Conservation (phyloP, 2,113 vertebrate genomes). For the Menidia beryllina region DNA sequence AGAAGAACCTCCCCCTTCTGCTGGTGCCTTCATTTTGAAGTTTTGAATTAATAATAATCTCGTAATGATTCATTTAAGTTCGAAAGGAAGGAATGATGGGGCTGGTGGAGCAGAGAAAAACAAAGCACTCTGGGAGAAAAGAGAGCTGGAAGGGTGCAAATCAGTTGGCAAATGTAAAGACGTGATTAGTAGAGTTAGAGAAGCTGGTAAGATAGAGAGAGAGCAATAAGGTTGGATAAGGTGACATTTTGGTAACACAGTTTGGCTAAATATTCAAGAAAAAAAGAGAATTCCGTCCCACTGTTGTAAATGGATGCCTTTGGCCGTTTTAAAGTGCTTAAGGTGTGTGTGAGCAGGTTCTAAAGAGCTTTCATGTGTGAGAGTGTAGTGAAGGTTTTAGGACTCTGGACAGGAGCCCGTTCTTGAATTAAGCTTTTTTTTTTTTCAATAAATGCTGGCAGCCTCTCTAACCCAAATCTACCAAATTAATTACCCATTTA, state of each 20-base stretch:
- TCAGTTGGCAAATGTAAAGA: constrained; percentile 21
- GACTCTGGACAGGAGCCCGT: constrained; percentile 27
- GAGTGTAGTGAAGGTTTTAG: constrained; percentile 15
- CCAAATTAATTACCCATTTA: constrained; percentile 62
- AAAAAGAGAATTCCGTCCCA: constrained; percentile 6
- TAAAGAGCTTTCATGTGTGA: neutral
- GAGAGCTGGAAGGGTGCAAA: neutral
- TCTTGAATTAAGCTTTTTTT: constrained; percentile 23
- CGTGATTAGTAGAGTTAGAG: constrained; percentile 3
- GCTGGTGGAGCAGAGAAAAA: constrained; percentile 6
- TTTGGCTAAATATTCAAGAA: constrained; percentile 36
- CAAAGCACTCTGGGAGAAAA: constrained; percentile 6
- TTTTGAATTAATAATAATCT: constrained; percentile 56
- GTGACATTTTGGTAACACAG: constrained; percentile 9
- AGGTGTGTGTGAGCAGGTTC: neutral
- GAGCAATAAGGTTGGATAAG: constrained; percentile 3
- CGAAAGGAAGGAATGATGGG: neutral
- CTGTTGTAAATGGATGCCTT: constrained; percentile 18
- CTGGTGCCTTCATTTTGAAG: constrained; percentile 45
- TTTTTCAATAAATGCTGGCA: constrained; percentile 38
- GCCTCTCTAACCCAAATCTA: constrained; percentile 48
- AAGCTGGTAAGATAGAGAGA: neutral
- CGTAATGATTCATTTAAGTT: constrained; percentile 46
- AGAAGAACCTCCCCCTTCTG: constrained; percentile 22
- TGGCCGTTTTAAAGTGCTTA: neutral